These are phyloP conservation scores for Triops cancriformis DNA, from an alignment of 1,140 invertebrate genomes.

Conservation along the genomic window DNA sequence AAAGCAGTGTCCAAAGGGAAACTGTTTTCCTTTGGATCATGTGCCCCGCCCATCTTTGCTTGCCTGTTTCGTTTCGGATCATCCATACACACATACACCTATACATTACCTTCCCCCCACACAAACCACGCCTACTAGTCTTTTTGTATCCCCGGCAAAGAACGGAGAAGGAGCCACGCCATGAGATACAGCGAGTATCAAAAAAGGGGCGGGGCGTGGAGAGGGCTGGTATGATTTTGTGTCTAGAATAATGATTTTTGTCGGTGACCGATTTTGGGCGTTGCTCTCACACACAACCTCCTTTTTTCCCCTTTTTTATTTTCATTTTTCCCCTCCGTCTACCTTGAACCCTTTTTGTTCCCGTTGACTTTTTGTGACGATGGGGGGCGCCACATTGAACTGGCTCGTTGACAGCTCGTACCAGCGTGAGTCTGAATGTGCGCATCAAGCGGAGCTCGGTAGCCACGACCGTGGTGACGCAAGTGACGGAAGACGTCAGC, in stretches of 20 bases:
- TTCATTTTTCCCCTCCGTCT: no score
- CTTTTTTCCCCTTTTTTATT: neutral
- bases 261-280: neutral
- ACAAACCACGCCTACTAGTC: no score
- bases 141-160: no score
- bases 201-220: slow-evolving; percentile 5
- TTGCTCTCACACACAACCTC: neutral
- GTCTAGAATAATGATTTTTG: neutral
- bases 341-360: neutral
- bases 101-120: no score
- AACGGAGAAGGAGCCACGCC: no score
- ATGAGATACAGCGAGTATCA: no score
- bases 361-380: neutral
- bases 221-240: neutral
- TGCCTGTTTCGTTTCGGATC: slow-evolving; percentile 16
- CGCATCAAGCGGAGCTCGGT: slow-evolving; percentile 1
- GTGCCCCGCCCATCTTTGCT: neutral
- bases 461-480: neutral
- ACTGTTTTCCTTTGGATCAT: neutral
- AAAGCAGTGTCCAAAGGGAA: neutral
- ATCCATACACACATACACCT: no score
- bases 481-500: neutral
- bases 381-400: neutral
- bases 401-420: no score
- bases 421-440: slow-evolving; percentile 7